phyloP scores from a whole-genome alignment of 2,888 invertebrate genomes.

The Nemotelus pantherinus region DNA sequence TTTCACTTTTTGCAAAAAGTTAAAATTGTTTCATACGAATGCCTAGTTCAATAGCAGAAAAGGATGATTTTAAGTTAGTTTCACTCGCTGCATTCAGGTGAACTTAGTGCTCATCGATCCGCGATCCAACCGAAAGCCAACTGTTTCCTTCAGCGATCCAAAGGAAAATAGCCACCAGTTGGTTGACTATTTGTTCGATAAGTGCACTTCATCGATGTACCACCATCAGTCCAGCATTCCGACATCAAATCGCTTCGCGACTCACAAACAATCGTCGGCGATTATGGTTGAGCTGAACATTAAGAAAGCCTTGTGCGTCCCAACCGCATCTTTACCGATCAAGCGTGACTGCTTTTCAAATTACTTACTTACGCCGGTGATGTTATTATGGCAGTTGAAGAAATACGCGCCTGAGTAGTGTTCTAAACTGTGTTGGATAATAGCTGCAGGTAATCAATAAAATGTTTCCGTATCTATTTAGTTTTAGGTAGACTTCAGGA shows the following conservation, averaged over 20 bases:
- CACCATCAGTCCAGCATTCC: constrained; percentile 23
- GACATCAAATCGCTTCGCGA: background rate
- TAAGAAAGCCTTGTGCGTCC: constrained; percentile 7
- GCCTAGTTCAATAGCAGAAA: too few species aligned
- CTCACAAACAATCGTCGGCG: background rate
- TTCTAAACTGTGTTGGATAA: too few species aligned
- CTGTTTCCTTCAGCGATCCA: constrained; percentile 27
- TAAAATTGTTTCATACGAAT: background rate
- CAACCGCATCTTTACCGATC: constrained; percentile 10
- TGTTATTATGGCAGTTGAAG: background rate
- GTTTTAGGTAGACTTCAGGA: too few species aligned
- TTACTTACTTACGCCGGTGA: background rate
- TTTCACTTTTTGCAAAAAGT: background rate
- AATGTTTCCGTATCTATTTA: too few species aligned
- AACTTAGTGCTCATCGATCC: background rate
- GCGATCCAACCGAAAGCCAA: constrained; percentile 8
- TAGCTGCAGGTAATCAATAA: too few species aligned
- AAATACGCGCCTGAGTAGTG: too few species aligned
- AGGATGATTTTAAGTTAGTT: too few species aligned
- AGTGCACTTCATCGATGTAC: constrained; percentile 31
- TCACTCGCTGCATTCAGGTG: too few species aligned
- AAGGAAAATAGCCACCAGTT: constrained; percentile 24
- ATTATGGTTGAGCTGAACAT: constrained; percentile 17
- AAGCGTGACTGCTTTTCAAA: constrained; percentile 28
- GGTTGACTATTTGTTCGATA: constrained; percentile 6